These are phyloP conservation scores for Pinna nobilis DNA, from an alignment of 1,140 invertebrate genomes.

Conservation along the genomic window DNA sequence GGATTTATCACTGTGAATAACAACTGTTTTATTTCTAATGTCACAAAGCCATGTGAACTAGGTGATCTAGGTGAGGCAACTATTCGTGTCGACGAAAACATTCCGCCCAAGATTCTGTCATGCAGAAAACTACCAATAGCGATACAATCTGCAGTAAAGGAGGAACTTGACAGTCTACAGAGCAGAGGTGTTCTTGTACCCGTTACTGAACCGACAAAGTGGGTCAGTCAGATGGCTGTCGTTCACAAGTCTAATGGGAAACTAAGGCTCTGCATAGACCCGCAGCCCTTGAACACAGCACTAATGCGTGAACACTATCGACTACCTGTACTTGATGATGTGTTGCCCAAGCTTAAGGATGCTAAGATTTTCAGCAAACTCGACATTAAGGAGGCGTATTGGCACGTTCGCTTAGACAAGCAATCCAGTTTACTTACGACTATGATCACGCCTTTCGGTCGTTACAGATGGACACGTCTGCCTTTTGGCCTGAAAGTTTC, in stretches of 20 bases:
- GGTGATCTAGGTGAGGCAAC: slow-evolving; percentile 29
- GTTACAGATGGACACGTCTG: slow-evolving; percentile 46
- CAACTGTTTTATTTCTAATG: slow-evolving; percentile 12
- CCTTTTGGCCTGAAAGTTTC: slow-evolving; percentile 56
- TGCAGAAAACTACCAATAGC: not conserved
- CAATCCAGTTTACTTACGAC: slow-evolving; percentile 53
- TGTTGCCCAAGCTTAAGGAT: no score
- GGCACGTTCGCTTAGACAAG: slow-evolving; percentile 60
- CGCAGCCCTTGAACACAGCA: slow-evolving; percentile 8
- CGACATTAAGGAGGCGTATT: slow-evolving; percentile 64
- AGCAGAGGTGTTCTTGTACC: no score
- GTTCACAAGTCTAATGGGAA: slow-evolving; percentile 19
- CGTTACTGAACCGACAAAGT: no score
- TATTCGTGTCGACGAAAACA: no score
- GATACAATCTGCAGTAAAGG: no score
- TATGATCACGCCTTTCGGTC: slow-evolving; percentile 60
- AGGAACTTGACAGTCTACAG: no score
- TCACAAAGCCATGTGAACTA: not conserved
- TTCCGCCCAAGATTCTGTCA: no score
- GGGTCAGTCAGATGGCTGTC: not conserved
- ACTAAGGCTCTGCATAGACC: slow-evolving; percentile 7
- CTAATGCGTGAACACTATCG: slow-evolving; percentile 9
- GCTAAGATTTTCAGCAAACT: slow-evolving; percentile 10
- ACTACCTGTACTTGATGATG: slow-evolving; percentile 4
- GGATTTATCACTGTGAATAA: slow-evolving; percentile 21